Percentiles rank a stretch among this genome's conserved stretches.
These are phyloP conservation scores for Anas bahamensis DNA, from an alignment of 2,797 vertebrate species.

Conservation along the genomic window DNA sequence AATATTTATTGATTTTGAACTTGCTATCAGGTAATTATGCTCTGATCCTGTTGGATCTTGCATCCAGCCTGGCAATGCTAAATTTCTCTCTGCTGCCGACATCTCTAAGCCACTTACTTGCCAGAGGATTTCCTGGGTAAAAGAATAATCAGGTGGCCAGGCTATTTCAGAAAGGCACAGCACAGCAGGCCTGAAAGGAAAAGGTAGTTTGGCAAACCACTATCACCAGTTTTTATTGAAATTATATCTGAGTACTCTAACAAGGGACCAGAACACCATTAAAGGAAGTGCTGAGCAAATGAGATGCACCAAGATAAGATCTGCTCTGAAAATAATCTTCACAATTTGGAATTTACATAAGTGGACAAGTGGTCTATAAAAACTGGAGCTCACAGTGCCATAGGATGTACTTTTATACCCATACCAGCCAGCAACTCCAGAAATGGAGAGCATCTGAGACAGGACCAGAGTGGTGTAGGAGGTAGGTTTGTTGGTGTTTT, in stretches of 20 bases:
- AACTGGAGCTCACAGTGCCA: neutral
- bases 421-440: neutral
- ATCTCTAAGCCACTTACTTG: neutral
- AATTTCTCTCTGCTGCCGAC: neutral
- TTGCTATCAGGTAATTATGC: neutral
- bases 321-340: neutral
- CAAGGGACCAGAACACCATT: neutral
- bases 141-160: neutral
- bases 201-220: neutral
- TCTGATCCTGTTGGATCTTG: neutral
- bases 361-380: neutral
- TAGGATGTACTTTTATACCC: accelerated
- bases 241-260: neutral
- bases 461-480: neutral
- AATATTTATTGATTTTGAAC: neutral
- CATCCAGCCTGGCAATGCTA: neutral
- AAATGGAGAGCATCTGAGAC: neutral
- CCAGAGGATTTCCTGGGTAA: neutral
- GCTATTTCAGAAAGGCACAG: neutral
- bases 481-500: no score
- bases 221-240: neutral
- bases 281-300: neutral
- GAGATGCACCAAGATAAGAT: neutral
- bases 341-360: neutral
- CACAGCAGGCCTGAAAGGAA: neutral